phyloP scores from a whole-genome alignment of 2,113 vertebrate species.

The Microtus oregoni region DNA sequence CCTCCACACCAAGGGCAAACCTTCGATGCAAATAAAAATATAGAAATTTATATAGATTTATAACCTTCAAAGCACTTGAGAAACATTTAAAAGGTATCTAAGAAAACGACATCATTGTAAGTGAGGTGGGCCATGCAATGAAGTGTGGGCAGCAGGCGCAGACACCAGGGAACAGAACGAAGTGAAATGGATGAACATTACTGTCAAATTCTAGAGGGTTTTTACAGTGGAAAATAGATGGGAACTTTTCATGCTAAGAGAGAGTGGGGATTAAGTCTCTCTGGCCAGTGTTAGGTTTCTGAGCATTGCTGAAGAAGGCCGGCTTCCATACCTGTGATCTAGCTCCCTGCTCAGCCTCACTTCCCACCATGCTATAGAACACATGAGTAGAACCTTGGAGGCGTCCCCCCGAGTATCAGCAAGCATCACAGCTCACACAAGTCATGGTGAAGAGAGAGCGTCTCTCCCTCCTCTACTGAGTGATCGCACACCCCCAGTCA shows the following conservation, averaged over 20 bases:
- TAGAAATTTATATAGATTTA: not conserved
- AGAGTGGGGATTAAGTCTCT: not conserved
- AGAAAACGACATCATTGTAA: not conserved
- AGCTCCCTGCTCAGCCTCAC: too few species aligned
- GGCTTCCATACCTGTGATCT: too few species aligned
- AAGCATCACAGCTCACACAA: too few species aligned
- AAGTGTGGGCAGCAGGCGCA: not conserved
- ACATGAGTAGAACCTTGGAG: rapidly evolving
- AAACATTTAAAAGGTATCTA: not conserved
- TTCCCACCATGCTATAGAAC: too few species aligned
- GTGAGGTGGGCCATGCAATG: not conserved
- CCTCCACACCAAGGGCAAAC: not conserved
- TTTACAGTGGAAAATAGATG: conserved; percentile 36
- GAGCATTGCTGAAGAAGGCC: too few species aligned
- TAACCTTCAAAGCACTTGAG: too few species aligned
- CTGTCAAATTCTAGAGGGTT: not conserved
- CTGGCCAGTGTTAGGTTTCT: not conserved
- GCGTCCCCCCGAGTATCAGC: too few species aligned
- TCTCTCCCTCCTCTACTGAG: too few species aligned
- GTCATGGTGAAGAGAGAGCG: too few species aligned
- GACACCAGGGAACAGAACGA: not conserved
- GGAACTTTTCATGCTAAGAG: not conserved
- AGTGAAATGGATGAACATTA: not conserved
- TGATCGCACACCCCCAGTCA: too few species aligned
- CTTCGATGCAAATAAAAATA: not conserved